Conservation (phyloP, 1,140 invertebrate species). For the Megathymus violae region DNA sequence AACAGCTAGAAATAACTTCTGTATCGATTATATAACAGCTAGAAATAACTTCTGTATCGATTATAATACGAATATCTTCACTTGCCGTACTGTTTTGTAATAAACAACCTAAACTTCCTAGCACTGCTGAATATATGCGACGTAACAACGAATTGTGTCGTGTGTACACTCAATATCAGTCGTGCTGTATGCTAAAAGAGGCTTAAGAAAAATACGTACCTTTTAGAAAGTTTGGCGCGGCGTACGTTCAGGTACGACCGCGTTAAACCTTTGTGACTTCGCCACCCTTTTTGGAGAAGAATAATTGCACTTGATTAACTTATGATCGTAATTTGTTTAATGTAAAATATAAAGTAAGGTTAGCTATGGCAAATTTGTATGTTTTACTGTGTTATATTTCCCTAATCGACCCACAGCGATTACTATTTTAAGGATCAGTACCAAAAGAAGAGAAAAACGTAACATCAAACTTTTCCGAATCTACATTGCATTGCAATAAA, state of each 20-base stretch:
- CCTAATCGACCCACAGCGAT: too few relatives aligned
- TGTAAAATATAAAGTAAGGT: too few relatives aligned
- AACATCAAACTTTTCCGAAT: too few relatives aligned
- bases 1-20: not conserved
- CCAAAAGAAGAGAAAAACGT: too few relatives aligned
- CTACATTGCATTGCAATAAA: too few relatives aligned
- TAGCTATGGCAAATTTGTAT: too few relatives aligned
- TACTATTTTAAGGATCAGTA: too few relatives aligned
- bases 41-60: constrained; percentile 1
- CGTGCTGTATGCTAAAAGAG: constrained; percentile 6
- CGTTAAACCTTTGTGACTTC: too few relatives aligned
- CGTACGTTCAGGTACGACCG: constrained; percentile 7
- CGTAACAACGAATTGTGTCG: not conserved
- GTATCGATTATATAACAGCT: constrained; percentile 1
- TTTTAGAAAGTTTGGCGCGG: constrained; percentile 1
- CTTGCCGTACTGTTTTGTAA: constrained; percentile 5
- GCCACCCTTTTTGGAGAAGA: too few relatives aligned
- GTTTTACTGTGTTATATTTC: too few relatives aligned
- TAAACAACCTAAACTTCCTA: constrained; percentile 1
- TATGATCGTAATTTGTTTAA: too few relatives aligned
- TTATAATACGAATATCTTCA: not conserved
- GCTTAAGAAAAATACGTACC: constrained; percentile 8
- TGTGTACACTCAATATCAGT: constrained; percentile 14
- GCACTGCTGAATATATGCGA: not conserved
- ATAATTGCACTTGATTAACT: constrained; percentile 1